Base-by-base conservation (phyloP, 2,888 invertebrate genomes). In the Amiota communis region DNA sequence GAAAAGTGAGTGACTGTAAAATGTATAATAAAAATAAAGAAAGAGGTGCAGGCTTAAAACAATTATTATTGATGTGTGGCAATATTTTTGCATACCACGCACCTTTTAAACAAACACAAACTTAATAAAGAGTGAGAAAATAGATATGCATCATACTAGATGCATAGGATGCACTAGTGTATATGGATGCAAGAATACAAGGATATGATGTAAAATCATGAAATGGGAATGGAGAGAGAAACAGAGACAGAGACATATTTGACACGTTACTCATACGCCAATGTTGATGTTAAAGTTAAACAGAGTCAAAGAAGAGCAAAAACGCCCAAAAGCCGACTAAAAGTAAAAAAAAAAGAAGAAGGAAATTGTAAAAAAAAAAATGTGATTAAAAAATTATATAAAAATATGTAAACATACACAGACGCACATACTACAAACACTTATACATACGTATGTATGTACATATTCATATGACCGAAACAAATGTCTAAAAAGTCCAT, bases 21-120 rank as follows among this genome's bases (percentile, higher is more conserved):
- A 36, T 2, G 36, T 36, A n/a, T 9, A 36, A 36, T 23, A 63
- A 63, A 63, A 65, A 65, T n/a, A 65, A 65, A 64, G 48, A 48
- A 8, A n/a, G 15, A 47, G 15, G 36, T 36, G 36, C 36, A 36
- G 36, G 36, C 36, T n/a, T 8, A 46, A 64, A 64, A 46, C 47
- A 64, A 48, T 47, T 47, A 64, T 47, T 47, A 47, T 64, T 64
- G 64, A 64, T 64, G 64, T 48, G 17, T 65, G n/a, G 15, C 65
- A 15, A 65, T 65, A 11, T 48, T 48, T 48, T 65, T 65, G 15
- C 48, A 48, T 20, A n/a, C 48, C 47, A 65, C 64, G 48, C 48
- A n/a, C 20, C n/a, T 59, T 20, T 59, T 65, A 48, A 17, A 47
- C 48, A 46, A 64, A 48, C 47, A 64, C 48, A 46, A 59, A 59